A percentile compares a stretch with the other conserved stretches of the same genome.
phyloP scores from a whole-genome alignment of 1,140 invertebrate genomes.

The Zaprionus nigranus region DNA sequence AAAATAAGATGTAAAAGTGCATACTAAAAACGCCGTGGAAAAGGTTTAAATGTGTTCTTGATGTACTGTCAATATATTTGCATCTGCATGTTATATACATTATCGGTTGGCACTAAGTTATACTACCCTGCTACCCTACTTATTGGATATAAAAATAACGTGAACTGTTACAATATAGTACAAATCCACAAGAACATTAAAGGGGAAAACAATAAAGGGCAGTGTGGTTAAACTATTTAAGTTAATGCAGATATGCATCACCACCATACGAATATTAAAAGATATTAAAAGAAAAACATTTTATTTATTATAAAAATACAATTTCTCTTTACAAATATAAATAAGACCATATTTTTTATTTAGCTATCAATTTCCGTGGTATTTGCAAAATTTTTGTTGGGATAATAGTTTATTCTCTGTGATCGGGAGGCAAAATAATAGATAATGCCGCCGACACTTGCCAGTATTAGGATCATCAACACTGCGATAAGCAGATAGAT shows the following conservation, averaged over 20 bases:
- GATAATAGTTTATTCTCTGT: constrained; percentile 22
- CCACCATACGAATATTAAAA: not conserved
- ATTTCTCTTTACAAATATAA: not conserved
- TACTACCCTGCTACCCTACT: too few relatives aligned
- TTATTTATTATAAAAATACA: not conserved
- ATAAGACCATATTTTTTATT: not conserved
- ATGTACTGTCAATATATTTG: too few relatives aligned
- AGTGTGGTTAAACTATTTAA: too few relatives aligned
- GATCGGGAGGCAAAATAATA: not conserved
- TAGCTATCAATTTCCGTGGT: not conserved
- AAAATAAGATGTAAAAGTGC: too few relatives aligned
- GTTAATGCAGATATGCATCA: too few relatives aligned
- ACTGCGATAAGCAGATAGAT: constrained; percentile 7
- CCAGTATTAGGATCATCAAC: not conserved
- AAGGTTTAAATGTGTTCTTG: too few relatives aligned
- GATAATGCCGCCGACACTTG: constrained; percentile 7
- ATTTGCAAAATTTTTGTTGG: constrained; percentile 12
- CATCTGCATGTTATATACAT: not conserved
- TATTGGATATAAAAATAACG: too few relatives aligned
- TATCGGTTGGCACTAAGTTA: too few relatives aligned
- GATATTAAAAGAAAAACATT: not conserved
- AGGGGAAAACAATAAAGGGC: too few relatives aligned
- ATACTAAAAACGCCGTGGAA: too few relatives aligned
- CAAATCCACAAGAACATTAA: too few relatives aligned
- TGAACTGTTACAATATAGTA: too few relatives aligned